Evolutionary conservation across 2,888 invertebrate genomes (phyloP), one percentile per base, ranked within the genome.

Genomic region (Acleris emargana): DNA sequence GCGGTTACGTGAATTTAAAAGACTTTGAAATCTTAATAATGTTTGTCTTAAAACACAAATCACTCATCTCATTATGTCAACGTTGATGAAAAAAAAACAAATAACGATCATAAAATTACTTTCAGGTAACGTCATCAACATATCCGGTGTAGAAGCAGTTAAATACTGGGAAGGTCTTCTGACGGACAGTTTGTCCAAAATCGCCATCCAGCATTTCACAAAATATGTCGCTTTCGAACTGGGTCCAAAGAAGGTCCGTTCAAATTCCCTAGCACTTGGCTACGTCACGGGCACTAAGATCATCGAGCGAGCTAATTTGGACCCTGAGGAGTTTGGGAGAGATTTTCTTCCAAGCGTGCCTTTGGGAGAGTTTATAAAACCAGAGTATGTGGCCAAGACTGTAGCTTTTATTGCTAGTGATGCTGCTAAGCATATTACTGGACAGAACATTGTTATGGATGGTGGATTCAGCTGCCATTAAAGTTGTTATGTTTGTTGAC

Each of bases 151-250:
- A 0, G 96, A 95, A 78, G 98, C 97, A 6, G 88, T 96, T 17
- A 92, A 97, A 79, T 94, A 97, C 71, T 97, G 97, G 80, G 94
- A 97, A 13, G 95, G 95, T 13, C 95, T 97, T 2, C 83, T 97
- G 61, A 95, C 97, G 0, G 98, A 98, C 81, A 95, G 94, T 73
- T 95, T 98, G 89, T 96, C 97, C 2, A 98, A 98, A 89, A 93
- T 96, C 50, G 97, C 97, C 2, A 87, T 98, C 0, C 98, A 98
- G 87, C 97, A 98, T 79, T 94, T 98, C 71, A 98, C 98, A 0
- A 93, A 95, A 75, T 97, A 97, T 81, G 93, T 95, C 13, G 97
- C 98, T 16, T 84, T 98, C 60, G 98, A 96, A 75, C 84, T 96
- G 54, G 96, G 95, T 22, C 73, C 93, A 0, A 95, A 95, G 80